Evolutionary conservation across 2,113 vertebrate genomes (phyloP), one percentile per base, ranked within the genome.

Genomic region (Plotosus lineatus): DNA sequence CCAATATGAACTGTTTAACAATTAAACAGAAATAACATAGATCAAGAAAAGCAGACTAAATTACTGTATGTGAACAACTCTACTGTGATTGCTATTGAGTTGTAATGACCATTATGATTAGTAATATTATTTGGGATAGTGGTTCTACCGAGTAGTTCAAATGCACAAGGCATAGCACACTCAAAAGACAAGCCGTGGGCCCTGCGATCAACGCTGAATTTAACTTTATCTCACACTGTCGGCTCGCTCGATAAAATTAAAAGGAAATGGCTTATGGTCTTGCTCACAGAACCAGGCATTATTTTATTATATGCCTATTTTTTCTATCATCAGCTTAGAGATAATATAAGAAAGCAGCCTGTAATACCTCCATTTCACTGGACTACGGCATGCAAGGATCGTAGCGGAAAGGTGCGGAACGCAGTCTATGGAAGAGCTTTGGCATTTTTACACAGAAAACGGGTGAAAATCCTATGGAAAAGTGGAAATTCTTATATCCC

Each of bases 191-290:
- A 12, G 50, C n/a, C 50, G 51, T 36, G 26, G n/a, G 73, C 17
- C 8, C 51, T 50, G 48, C 58, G 72, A 77, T 77, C 36, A 44
- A 76, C 38, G 58, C 26, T 79, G 19, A 75, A 65, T 63, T 31
- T 21, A 65, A 7, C 23, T 44, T 46, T 44, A 63, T 66, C 66
- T 80, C 17, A 42, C 42, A 7, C 31, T 74, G 66, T 58, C 68
- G 2, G 48, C 48, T 53, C 53, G 17, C 33, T 6, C 17, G 38
- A 53, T 36, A 74, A 74, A 53, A 3, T 6, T 40, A 53, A 36
- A 0, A n/a, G 31, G 26, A 11, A 44, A 26, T 44, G 23, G 11
- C 65, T 26, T 1, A 42, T 40, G 11, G 65, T 42, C 17, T 58
- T 58, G 55, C 55, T 28, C 23, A 28, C 31, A 26, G 40, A 31